Evolutionary conservation across 2,113 vertebrate species (phyloP), one percentile per base, ranked within the genome.

Genomic region (Capreolus pygargus): DNA sequence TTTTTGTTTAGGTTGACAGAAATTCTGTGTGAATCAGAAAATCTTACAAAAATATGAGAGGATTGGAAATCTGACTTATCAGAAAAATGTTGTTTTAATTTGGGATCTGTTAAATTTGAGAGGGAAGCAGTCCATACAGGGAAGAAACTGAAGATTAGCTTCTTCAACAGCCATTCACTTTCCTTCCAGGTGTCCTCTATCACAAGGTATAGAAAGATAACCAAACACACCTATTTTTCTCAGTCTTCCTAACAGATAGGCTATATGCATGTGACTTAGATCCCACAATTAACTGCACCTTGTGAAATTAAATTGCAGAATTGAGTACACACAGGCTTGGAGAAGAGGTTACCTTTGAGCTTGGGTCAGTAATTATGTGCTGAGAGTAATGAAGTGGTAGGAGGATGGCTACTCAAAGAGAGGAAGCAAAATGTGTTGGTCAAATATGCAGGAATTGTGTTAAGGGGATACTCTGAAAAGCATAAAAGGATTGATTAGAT

Each of bases 1-100:
- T 82, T 91, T 11, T 45, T 84, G 10, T 78, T 95, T 84, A 45
- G 28, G 67, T 64, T 50, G 55, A 81, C 55, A 89, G 52, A 95
- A 90, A 89, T 82, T 82, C 50, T 54, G n/a, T 92, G 67, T 86
- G 11, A 36, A 70, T 70, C n/a, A 70, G 64, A 70, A 39, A 70
- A 70, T 23, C 64, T 86, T 30, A 58, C n/a, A 76, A 83, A 74
- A 85, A 82, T 50, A 55, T 4, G 39, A 21, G 43, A 58, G 13
- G 12, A 5, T 12, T 85, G 47, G 47, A 97, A 58, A 60, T 96
- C 25, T 95, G 36, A 64, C 16, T 94, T 92, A 52, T 2, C 43
- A 23, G 16, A 86, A 94, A 94, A 94, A 45, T 12, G 45, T 47
- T 89, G 55, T 95, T 97, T 93, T 96, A 92, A 95, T 86, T 93